Evolutionary conservation across 1,140 invertebrate genomes (phyloP).

Genomic region (Drosophila leontia): DNA sequence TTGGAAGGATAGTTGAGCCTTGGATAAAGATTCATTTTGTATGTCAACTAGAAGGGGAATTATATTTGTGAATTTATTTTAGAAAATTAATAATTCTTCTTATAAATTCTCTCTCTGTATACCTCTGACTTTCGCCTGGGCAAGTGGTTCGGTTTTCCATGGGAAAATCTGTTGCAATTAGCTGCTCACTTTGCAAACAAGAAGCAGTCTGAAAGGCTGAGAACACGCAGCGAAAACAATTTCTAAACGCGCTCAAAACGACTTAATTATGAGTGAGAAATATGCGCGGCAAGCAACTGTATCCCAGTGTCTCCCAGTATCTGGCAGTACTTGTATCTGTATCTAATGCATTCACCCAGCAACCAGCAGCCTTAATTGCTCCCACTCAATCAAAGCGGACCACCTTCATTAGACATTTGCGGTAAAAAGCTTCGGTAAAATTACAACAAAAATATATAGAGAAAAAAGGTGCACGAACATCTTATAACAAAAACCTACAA

Average conservation of each 20-base stretch:
- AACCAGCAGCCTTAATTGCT: constrained; percentile 62
- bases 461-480: constrained; percentile 35
- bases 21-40: too few relatives aligned
- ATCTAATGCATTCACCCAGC: constrained; percentile 10
- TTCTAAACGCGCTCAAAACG: constrained; percentile 83
- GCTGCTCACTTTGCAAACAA: constrained; percentile 74
- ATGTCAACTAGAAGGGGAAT: neutral
- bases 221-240: constrained; percentile 82
- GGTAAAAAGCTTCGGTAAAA: constrained; percentile 67
- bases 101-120: neutral
- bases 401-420: constrained; percentile 83
- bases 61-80: too few relatives aligned
- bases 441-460: constrained; percentile 13
- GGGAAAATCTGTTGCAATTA: constrained; percentile 83
- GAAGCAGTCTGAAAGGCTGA: constrained; percentile 29
- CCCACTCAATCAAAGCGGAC: constrained; percentile 82
- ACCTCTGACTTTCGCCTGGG: constrained; percentile 60
- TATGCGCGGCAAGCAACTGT: constrained; percentile 77
- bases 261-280: constrained; percentile 83
- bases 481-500: constrained; percentile 78
- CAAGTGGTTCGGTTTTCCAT: constrained; percentile 37
- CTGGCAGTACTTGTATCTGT: constrained; percentile 12
- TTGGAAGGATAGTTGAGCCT: neutral
- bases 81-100: too few relatives aligned
- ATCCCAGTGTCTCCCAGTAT: constrained; percentile 49